Conservation (phyloP, 1,140 invertebrate species). For the Tetragonula clypearis region DNA sequence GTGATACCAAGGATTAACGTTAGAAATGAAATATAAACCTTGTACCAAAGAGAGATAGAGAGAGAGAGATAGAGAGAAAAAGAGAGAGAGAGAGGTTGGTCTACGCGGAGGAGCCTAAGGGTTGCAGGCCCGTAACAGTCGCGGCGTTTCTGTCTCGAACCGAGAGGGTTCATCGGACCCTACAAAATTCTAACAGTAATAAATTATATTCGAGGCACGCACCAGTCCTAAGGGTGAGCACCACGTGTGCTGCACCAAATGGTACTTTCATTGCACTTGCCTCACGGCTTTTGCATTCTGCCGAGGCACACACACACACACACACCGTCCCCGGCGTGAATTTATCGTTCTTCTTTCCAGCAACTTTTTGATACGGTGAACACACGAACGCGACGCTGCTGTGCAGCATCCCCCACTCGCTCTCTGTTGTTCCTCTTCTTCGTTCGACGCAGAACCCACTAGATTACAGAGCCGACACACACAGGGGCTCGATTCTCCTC, state of each 20-base stretch:
- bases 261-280: slow-evolving; percentile 78
- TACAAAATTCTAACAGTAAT: slow-evolving; percentile 72
- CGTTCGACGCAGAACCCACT: neutral
- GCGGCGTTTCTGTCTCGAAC: slow-evolving; percentile 15
- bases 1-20: too few relatives aligned
- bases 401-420: neutral
- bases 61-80: too few relatives aligned
- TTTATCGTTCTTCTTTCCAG: slow-evolving; percentile 70
- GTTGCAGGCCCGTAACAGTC: neutral
- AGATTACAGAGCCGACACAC: too few relatives aligned
- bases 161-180: slow-evolving; percentile 57
- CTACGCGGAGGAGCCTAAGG: slow-evolving; percentile 17
- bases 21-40: too few relatives aligned
- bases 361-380: slow-evolving; percentile 4
- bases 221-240: slow-evolving; percentile 63
- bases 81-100: neutral
- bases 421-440: neutral
- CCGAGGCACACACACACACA: slow-evolving; percentile 52
- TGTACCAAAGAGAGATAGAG: too few relatives aligned
- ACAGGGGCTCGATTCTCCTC: neutral
- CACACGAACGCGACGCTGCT: too few relatives aligned
- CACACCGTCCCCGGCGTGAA: slow-evolving; percentile 53
- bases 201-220: slow-evolving; percentile 78
- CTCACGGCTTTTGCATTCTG: slow-evolving; percentile 73
- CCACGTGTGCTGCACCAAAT: slow-evolving; percentile 72